Evolutionary conservation across 1,140 invertebrate genomes (phyloP).

Genomic region (Ips typographus): DNA sequence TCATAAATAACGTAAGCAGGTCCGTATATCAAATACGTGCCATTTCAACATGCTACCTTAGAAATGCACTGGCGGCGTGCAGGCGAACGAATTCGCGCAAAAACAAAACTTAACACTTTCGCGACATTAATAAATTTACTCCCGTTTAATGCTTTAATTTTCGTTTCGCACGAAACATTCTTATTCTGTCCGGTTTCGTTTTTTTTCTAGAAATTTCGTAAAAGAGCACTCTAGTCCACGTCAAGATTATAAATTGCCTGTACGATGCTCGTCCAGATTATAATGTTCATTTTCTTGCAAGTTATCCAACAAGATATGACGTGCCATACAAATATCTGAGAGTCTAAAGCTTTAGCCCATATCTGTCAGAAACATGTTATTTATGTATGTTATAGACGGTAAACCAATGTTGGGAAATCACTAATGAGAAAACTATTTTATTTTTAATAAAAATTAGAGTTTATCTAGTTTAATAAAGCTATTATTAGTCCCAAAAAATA

Average conservation of each 20-base stretch:
- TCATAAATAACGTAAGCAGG: slow-evolving; percentile 18
- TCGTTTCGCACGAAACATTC: slow-evolving; percentile 24
- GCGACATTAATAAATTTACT: slow-evolving; percentile 25
- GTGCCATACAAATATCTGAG: no score
- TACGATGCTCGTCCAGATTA: no score
- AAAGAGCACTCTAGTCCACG: neutral
- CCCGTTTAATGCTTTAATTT: slow-evolving; percentile 27
- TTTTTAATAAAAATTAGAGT: no score
- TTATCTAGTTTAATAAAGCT: no score
- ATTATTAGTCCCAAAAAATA: no score
- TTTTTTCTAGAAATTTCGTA: slow-evolving; percentile 9
- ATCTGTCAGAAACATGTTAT: no score
- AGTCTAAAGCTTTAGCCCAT: no score
- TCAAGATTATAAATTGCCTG: slow-evolving; percentile 2
- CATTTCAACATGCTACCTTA: slow-evolving; percentile 25
- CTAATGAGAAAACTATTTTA: no score
- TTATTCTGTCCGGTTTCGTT: slow-evolving; percentile 1
- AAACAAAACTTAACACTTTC: slow-evolving; percentile 26
- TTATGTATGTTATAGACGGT: no score
- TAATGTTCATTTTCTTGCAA: neutral
- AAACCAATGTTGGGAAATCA: no score
- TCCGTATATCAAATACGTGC: slow-evolving; percentile 24
- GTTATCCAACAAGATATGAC: no score
- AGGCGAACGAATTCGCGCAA: slow-evolving; percentile 11
- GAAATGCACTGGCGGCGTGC: slow-evolving; percentile 22